A percentile compares a stretch with the other conserved stretches of the same genome.
Evolutionary conservation across 1,140 invertebrate species (phyloP).

Genomic region (Hylyphantes graminicola): DNA sequence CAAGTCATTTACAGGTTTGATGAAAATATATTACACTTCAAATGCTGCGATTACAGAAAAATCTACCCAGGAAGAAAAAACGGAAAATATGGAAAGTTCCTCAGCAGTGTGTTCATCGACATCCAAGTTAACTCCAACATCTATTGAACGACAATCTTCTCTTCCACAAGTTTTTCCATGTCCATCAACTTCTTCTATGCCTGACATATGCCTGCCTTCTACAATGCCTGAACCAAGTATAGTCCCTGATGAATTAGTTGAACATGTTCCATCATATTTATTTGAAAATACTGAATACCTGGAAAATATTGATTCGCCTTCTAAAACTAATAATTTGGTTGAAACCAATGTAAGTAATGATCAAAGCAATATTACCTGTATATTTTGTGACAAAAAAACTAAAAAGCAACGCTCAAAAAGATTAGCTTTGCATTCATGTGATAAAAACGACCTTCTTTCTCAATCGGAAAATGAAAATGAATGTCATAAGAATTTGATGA

Average conservation of each 20-base stretch:
- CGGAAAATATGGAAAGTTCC: not conserved
- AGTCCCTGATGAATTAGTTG: not conserved
- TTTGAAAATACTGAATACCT: not conserved
- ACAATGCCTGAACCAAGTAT: too few relatives aligned
- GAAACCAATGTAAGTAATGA: too few relatives aligned
- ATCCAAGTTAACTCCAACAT: not conserved
- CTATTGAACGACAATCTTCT: too few relatives aligned
- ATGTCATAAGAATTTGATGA: too few relatives aligned
- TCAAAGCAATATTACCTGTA: too few relatives aligned
- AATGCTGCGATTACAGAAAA: not conserved
- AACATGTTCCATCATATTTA: not conserved
- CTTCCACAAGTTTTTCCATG: too few relatives aligned
- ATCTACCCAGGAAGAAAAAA: not conserved
- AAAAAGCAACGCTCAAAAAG: too few relatives aligned
- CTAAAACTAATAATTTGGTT: too few relatives aligned
- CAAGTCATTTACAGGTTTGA: conserved; percentile 5
- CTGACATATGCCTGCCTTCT: not conserved
- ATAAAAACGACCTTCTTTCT: too few relatives aligned
- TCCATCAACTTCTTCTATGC: conserved; percentile 5
- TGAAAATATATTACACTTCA: conserved; percentile 3
- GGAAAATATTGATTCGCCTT: conserved; percentile 1
- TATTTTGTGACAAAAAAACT: too few relatives aligned
- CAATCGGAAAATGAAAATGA: too few relatives aligned
- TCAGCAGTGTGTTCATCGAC: conserved; percentile 6
- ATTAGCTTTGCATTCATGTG: too few relatives aligned